Percentiles rank a stretch among this genome's conserved stretches.
Evolutionary conservation across 2,888 invertebrate species (phyloP).

Genomic region (Eristalis arbustorum): DNA sequence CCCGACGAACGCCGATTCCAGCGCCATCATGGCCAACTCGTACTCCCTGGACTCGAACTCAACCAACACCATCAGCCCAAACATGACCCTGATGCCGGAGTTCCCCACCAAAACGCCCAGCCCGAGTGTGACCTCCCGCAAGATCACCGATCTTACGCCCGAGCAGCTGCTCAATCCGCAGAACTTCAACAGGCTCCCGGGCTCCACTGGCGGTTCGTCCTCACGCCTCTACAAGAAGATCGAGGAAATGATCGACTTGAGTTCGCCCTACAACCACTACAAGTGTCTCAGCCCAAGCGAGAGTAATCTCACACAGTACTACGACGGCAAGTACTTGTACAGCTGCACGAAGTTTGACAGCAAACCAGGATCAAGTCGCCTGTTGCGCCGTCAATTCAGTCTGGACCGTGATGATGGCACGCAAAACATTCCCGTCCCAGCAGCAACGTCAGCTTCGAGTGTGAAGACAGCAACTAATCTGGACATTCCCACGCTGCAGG

Average conservation of each 20-base stretch:
- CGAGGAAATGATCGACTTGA: conserved; percentile 83
- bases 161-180: conserved; percentile 78
- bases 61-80: conserved; percentile 78
- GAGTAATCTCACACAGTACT: conserved; percentile 79
- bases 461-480: conserved; percentile 75
- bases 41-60: conserved; percentile 80
- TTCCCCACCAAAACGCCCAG: conserved; percentile 77
- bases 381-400: conserved; percentile 86
- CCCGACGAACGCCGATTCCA: conserved; percentile 76
- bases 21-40: conserved; percentile 77
- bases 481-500: conserved; percentile 79
- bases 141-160: conserved; percentile 78
- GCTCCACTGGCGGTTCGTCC: conserved; percentile 78
- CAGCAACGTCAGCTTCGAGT: conserved; percentile 68
- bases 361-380: conserved; percentile 80
- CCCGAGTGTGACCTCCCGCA: conserved; percentile 77
- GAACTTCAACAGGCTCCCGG: conserved; percentile 78
- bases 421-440: conserved; percentile 73
- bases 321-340: conserved; percentile 79
- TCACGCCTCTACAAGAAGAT: conserved; percentile 79
- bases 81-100: conserved; percentile 77
- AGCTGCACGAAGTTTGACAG: conserved; percentile 75
- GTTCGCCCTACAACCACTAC: conserved; percentile 88
- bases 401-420: conserved; percentile 85
- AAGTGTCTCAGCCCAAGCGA: conserved; percentile 86